These are phyloP conservation scores for Nesoenas mayeri DNA, from an alignment of 2,113 vertebrate genomes.

Conservation along the genomic window DNA sequence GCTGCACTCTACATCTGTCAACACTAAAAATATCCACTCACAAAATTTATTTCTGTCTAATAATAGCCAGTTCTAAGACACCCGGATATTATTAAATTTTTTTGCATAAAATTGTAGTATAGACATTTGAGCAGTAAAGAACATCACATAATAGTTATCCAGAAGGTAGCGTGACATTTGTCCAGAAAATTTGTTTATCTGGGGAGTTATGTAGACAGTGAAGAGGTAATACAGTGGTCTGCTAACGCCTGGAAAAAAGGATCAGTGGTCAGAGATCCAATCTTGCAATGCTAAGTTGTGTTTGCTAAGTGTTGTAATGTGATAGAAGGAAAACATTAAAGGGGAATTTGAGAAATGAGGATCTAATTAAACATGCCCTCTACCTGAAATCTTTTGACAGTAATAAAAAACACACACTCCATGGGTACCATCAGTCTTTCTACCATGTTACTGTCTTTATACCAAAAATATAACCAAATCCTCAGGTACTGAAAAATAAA, in stretches of 20 bases:
- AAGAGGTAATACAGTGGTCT: not conserved
- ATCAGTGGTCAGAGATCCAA: not conserved
- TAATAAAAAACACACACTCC: not conserved
- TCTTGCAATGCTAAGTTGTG: not conserved
- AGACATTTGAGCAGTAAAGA: not conserved
- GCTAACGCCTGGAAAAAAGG: not conserved
- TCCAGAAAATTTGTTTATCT: not conserved
- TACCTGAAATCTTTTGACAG: not conserved
- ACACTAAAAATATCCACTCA: constrained; percentile 12
- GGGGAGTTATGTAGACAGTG: not conserved
- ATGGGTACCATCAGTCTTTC: not conserved
- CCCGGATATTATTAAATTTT: not conserved
- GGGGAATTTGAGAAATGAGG: not conserved
- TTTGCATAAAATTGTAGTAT: not conserved
- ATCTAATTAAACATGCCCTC: not conserved
- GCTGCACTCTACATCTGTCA: constrained; percentile 3
- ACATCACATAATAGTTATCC: not conserved
- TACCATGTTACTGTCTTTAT: not conserved
- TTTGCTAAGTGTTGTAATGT: not conserved
- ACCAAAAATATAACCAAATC: not conserved
- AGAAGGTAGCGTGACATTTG: not conserved
- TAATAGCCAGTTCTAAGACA: not conserved
- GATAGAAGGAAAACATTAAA: not conserved
- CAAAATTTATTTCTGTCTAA: constrained; percentile 7
- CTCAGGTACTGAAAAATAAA: not conserved